These are phyloP conservation scores for Rhagophthalmus giganteus DNA, from an alignment of 2,888 invertebrate species.

Conservation along the genomic window DNA sequence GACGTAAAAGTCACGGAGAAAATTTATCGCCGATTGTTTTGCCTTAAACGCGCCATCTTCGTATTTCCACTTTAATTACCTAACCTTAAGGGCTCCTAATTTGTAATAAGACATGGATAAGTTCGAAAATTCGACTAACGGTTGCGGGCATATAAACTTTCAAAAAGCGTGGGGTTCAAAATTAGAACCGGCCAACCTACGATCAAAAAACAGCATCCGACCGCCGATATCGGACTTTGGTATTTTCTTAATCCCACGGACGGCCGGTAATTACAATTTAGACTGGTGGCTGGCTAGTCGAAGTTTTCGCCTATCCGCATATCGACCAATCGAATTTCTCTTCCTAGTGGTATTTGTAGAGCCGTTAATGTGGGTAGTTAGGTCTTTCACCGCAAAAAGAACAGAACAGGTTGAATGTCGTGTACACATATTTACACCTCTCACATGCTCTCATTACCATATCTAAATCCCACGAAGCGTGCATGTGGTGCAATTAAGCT, in stretches of 20 bases:
- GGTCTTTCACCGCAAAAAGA: constrained; percentile 31
- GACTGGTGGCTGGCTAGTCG: too few species aligned
- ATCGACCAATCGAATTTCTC: too few species aligned
- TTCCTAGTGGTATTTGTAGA: constrained; percentile 13
- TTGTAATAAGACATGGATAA: too few species aligned
- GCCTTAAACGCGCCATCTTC: too few species aligned
- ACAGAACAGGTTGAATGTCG: constrained; percentile 27
- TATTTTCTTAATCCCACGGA: constrained; percentile 12
- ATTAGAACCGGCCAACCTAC: neutral
- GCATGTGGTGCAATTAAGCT: constrained; percentile 23
- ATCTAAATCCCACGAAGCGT: constrained; percentile 24
- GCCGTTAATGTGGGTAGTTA: constrained; percentile 22
- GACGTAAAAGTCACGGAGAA: constrained; percentile 16
- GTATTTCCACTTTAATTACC: constrained; percentile 3
- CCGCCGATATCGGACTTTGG: neutral
- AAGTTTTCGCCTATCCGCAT: too few species aligned
- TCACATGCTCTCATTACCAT: constrained; percentile 31
- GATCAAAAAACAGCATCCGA: too few species aligned
- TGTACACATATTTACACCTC: constrained; percentile 30
- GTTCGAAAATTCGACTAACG: neutral
- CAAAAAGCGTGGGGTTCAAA: neutral
- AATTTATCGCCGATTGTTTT: constrained; percentile 23
- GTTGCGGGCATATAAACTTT: neutral
- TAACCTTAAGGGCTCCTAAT: constrained; percentile 2
- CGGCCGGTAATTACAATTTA: constrained; percentile 1